Conservation (phyloP, 2,113 vertebrate species). For the Colossoma macropomum region DNA sequence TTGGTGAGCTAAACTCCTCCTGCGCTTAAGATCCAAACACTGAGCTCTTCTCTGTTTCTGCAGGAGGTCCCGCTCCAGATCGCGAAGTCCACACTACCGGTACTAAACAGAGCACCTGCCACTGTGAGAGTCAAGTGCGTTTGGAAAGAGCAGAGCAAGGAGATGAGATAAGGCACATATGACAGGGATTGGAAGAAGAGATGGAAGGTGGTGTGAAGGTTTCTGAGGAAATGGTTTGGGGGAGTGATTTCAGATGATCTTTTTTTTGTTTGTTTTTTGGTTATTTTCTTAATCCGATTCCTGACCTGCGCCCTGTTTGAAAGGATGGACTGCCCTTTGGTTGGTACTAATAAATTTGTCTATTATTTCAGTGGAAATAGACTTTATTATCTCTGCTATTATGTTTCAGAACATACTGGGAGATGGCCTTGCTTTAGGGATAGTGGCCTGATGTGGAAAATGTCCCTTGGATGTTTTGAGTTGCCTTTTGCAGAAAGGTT, state of each 20-base stretch:
- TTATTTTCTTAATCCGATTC: neutral
- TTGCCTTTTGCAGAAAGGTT: slow-evolving; percentile 17
- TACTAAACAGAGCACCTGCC: slow-evolving; percentile 60
- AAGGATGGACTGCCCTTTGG: slow-evolving; percentile 9
- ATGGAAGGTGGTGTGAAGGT: neutral
- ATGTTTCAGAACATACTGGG: neutral
- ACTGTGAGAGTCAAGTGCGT: neutral
- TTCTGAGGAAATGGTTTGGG: neutral
- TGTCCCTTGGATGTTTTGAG: slow-evolving; percentile 19
- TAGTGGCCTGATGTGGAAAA: neutral
- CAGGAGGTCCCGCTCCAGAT: slow-evolving; percentile 75
- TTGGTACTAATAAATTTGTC: slow-evolving; percentile 15
- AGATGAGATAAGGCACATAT: slow-evolving; percentile 9
- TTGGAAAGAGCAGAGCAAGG: neutral
- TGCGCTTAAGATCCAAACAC: neutral
- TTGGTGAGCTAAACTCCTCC: neutral
- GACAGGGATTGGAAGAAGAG: neutral
- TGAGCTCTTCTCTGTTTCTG: neutral
- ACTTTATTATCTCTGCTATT: neutral
- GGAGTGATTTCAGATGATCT: neutral
- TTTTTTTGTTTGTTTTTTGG: neutral
- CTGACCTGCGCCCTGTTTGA: neutral
- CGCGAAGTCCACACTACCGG: slow-evolving; percentile 76
- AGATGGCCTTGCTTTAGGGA: slow-evolving; percentile 5
- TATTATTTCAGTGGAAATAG: slow-evolving; percentile 1